Evolutionary conservation across 2,797 vertebrate species (phyloP).

Genomic region (Danio aesculapii): DNA sequence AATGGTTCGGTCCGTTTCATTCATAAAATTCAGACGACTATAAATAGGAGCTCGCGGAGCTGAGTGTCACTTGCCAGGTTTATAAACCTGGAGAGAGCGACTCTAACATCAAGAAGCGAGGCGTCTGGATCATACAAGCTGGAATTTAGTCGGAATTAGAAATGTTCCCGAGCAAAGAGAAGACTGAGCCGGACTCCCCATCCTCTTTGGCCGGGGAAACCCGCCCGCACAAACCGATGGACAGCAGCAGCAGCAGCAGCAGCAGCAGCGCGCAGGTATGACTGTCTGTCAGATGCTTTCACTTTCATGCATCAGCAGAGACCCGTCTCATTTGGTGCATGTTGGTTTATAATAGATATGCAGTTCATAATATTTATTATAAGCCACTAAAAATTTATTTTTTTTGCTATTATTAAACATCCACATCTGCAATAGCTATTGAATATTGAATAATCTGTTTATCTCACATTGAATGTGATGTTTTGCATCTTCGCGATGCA

Average conservation of each 20-base stretch:
- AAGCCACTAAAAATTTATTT: too few species aligned
- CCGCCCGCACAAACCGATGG: slow-evolving; percentile 83
- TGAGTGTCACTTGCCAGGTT: slow-evolving; percentile 83
- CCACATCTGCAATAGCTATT: background rate
- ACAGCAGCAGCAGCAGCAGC: slow-evolving; percentile 79
- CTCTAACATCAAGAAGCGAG: slow-evolving; percentile 55
- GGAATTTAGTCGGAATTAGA: slow-evolving; percentile 65
- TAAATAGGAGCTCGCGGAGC: slow-evolving; percentile 82
- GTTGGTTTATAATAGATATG: background rate
- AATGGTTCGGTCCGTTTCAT: slow-evolving; percentile 85
- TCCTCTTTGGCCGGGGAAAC: slow-evolving; percentile 87
- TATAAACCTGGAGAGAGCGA: slow-evolving; percentile 81
- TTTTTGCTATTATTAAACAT: too few species aligned
- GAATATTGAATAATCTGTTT: background rate
- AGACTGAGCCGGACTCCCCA: slow-evolving; percentile 87
- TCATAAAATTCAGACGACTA: slow-evolving; percentile 87
- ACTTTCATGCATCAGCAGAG: background rate
- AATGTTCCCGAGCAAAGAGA: slow-evolving; percentile 84
- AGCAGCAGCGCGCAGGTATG: slow-evolving; percentile 81
- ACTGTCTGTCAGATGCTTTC: background rate
- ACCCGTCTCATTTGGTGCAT: background rate
- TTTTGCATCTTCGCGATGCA: slow-evolving; percentile 32
- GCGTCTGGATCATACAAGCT: background rate
- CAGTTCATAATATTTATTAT: background rate
- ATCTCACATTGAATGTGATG: slow-evolving; percentile 5